Percentiles rank a stretch among this genome's conserved stretches.
Conservation (phyloP, 2,113 vertebrate genomes). For the Clarias magur region DNA sequence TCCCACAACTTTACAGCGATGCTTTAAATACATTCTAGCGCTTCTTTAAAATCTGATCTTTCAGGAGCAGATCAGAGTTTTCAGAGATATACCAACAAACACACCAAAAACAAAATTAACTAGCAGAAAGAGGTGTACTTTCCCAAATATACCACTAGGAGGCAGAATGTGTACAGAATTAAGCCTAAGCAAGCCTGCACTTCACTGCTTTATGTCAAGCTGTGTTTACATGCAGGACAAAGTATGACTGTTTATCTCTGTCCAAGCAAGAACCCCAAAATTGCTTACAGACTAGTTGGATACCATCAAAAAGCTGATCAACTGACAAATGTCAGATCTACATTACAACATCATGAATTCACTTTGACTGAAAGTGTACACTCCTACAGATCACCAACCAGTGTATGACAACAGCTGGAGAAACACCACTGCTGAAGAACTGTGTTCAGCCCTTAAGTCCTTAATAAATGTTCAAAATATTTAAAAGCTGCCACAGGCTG, state of each 20-base stretch:
- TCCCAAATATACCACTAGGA: slow-evolving; percentile 62
- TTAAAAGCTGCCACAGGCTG: background rate
- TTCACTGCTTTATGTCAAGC: background rate
- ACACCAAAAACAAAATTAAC: background rate
- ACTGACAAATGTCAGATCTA: background rate
- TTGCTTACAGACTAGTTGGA: background rate
- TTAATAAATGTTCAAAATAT: slow-evolving; percentile 11
- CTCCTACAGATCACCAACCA: background rate
- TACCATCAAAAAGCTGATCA: background rate
- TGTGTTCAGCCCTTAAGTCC: no score
- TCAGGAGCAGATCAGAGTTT: background rate
- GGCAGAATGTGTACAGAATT: slow-evolving; percentile 42
- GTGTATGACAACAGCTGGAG: background rate
- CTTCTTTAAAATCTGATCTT: background rate
- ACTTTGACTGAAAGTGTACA: background rate
- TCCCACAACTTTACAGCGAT: background rate
- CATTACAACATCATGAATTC: background rate
- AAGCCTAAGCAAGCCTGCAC: background rate
- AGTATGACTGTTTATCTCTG: slow-evolving; percentile 40
- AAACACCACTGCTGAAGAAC: background rate
- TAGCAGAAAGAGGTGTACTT: slow-evolving; percentile 12
- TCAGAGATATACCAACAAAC: background rate
- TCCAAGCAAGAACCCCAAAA: slow-evolving; percentile 8
- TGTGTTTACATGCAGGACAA: slow-evolving; percentile 47
- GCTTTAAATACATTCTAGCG: background rate